Conservation (phyloP, 2,113 vertebrate genomes). For the Gymnogyps californianus region DNA sequence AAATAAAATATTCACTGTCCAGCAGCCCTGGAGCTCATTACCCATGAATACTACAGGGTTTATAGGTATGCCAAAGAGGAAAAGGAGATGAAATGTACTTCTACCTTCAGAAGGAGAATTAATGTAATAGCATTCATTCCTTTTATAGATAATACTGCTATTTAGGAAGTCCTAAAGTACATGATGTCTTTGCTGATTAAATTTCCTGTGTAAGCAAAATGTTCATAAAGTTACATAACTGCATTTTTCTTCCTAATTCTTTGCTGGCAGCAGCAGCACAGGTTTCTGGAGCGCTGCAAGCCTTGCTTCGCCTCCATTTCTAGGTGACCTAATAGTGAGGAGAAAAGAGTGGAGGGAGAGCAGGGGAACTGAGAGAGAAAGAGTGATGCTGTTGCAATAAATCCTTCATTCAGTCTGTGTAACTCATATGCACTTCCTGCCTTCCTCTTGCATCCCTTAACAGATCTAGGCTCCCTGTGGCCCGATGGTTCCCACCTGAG, state of each 20-base stretch:
- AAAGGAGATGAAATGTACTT: background rate
- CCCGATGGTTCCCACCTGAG: background rate
- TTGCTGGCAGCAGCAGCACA: background rate
- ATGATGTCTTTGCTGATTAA: conserved; percentile 51
- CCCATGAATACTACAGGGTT: background rate
- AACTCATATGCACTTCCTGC: background rate
- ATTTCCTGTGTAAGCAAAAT: conserved; percentile 45
- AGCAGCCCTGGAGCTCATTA: background rate
- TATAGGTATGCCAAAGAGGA: background rate
- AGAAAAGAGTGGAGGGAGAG: background rate
- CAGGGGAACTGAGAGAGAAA: background rate
- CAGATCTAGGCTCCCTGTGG: background rate
- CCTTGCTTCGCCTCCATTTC: background rate
- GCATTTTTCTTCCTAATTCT: conserved; percentile 9
- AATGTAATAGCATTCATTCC: conserved; percentile 26
- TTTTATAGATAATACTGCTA: conserved; percentile 26
- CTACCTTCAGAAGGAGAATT: conserved; percentile 7
- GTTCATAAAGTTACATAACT: conserved; percentile 22
- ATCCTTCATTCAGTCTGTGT: background rate
- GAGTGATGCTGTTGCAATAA: background rate
- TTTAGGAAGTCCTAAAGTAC: conserved; percentile 55
- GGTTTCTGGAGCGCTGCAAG: background rate
- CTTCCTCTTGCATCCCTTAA: background rate
- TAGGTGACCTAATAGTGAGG: background rate
- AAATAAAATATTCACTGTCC: background rate